Conservation (phyloP, 2,797 vertebrate species). For the Sarcoramphus papa region DNA sequence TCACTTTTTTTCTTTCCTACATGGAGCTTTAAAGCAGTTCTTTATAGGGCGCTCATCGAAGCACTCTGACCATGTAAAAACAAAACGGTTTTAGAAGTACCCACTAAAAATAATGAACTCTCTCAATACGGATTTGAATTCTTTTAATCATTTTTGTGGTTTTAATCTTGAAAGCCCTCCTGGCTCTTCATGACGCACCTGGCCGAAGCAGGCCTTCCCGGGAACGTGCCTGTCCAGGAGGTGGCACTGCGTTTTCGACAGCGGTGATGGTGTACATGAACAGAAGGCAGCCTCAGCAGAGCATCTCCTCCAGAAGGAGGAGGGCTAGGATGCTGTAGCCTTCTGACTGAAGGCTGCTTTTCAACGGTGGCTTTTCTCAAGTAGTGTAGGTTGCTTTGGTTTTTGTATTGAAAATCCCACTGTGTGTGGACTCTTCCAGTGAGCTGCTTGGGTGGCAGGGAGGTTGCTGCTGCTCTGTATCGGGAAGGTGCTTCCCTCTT, state of each 20-base stretch:
- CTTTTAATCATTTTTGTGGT: neutral
- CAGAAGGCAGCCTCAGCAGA: neutral
- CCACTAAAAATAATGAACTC: neutral
- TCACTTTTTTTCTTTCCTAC: neutral
- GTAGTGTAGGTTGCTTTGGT: neutral
- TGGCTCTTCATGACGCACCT: rapidly evolving
- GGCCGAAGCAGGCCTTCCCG: neutral
- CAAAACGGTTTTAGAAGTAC: neutral
- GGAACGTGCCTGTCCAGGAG: neutral
- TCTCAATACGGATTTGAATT: neutral
- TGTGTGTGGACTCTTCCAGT: neutral
- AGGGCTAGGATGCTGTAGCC: neutral
- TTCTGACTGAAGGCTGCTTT: neutral
- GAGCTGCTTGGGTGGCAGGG: neutral
- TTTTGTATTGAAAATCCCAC: neutral
- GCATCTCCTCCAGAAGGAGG: neutral
- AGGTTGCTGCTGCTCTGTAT: neutral
- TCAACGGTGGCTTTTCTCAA: neutral
- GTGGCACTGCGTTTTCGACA: neutral
- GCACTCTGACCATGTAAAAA: neutral
- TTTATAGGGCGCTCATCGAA: neutral
- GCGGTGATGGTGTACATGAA: rapidly evolving
- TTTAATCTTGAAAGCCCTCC: neutral
- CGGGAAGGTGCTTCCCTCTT: neutral
- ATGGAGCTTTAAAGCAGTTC: neutral